Evolutionary conservation across 2,797 vertebrate genomes (phyloP).

Genomic region (Octomys mimax): DNA sequence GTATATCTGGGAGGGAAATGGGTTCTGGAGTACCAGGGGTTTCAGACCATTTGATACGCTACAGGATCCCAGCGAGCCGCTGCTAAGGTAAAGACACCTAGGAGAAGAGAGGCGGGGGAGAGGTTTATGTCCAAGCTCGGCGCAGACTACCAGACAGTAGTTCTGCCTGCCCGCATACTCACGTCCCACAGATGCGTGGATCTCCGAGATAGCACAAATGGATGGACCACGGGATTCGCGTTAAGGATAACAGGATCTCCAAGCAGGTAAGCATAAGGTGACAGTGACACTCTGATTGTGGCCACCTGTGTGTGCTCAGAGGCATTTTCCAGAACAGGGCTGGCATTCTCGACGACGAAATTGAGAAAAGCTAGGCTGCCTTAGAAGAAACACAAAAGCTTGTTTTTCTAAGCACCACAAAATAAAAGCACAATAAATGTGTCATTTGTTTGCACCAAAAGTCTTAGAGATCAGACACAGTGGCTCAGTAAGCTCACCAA

Average conservation of each 20-base stretch:
- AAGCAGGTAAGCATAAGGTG: constrained; percentile 53
- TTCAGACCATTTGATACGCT: neutral
- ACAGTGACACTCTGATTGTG: constrained; percentile 27
- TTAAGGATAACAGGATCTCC: constrained; percentile 78
- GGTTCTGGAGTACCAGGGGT: neutral
- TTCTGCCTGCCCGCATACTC: constrained; percentile 16
- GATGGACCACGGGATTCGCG: constrained; percentile 73
- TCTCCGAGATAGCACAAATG: constrained; percentile 73
- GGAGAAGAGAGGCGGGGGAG: neutral
- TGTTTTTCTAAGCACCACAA: neutral
- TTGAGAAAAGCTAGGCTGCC: constrained; percentile 66
- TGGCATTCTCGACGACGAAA: constrained; percentile 61
- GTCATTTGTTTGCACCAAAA: neutral
- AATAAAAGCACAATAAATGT: neutral
- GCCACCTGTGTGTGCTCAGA: constrained; percentile 69
- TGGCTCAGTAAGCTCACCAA: neutral
- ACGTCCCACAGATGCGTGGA: constrained; percentile 76
- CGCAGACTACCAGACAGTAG: neutral
- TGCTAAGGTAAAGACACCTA: neutral
- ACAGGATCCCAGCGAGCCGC: neutral
- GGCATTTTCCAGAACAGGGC: constrained; percentile 75
- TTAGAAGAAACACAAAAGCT: constrained; percentile 65
- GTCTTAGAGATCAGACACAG: neutral
- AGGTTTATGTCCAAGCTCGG: neutral
- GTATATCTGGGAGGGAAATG: neutral